phyloP scores from a whole-genome alignment of 1,140 invertebrate species.

The Oedothorax gibbosus region DNA sequence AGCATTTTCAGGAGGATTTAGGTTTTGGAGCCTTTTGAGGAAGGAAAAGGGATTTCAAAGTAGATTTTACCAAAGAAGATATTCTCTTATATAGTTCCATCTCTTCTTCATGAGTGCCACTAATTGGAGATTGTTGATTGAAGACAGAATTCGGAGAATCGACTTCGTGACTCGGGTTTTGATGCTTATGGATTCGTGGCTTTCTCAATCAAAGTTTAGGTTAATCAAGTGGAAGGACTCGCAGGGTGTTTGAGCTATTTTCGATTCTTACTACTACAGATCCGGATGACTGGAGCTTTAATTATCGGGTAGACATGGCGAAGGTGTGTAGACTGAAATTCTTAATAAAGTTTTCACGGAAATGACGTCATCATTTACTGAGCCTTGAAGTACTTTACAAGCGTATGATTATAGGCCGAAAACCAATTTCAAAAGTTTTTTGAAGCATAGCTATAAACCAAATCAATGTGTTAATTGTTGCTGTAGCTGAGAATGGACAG shows the following conservation, averaged over 20 bases:
- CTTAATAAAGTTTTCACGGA: too few relatives aligned
- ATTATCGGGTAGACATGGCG: not conserved
- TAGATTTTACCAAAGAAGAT: constrained; percentile 7
- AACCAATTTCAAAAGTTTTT: too few relatives aligned
- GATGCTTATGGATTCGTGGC: not conserved
- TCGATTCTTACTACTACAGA: not conserved
- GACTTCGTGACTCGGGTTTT: constrained; percentile 13
- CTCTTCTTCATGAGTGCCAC: not conserved
- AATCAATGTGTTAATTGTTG: too few relatives aligned
- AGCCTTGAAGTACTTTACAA: too few relatives aligned
- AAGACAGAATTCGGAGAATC: constrained; percentile 15
- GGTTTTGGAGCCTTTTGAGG: not conserved
- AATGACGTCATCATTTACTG: too few relatives aligned
- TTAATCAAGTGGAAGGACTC: not conserved
- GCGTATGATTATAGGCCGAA: too few relatives aligned
- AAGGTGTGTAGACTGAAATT: too few relatives aligned
- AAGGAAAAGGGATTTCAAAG: not conserved
- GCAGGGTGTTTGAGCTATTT: not conserved
- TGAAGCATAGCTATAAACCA: too few relatives aligned
- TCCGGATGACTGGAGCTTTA: constrained; percentile 7
- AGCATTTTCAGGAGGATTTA: not conserved
- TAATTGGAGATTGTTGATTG: constrained; percentile 25
- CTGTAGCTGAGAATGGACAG: too few relatives aligned
- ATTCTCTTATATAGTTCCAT: constrained; percentile 12
- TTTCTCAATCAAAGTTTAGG: not conserved